phyloP scores from a whole-genome alignment of 2,113 vertebrate species.

The Leiothrix lutea region DNA sequence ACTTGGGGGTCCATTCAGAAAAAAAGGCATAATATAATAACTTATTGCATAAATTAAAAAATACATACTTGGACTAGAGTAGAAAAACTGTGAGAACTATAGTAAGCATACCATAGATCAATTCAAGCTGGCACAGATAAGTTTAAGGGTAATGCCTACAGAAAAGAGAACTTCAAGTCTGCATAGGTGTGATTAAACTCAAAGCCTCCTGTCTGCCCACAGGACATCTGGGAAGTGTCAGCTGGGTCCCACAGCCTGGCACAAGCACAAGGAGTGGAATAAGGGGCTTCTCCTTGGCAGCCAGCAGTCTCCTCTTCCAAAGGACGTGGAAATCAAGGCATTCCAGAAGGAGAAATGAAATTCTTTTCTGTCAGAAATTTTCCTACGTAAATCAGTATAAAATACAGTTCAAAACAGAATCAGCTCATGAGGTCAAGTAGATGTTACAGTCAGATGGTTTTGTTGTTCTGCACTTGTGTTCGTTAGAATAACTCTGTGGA shows the following conservation, averaged over 20 bases:
- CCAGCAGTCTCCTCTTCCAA: not conserved
- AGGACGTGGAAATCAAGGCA: not conserved
- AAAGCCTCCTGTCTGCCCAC: not conserved
- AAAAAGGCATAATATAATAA: not conserved
- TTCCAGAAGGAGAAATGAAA: not conserved
- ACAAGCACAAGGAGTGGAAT: not conserved
- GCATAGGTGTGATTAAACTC: not conserved
- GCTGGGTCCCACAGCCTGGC: not conserved
- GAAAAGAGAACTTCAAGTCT: not conserved
- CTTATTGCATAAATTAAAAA: not conserved
- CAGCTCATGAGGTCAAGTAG: not conserved
- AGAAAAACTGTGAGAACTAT: not conserved
- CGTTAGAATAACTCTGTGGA: not conserved
- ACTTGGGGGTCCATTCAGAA: not conserved
- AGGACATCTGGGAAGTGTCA: not conserved
- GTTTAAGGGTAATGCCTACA: not conserved
- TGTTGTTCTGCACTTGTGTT: not conserved
- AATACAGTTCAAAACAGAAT: not conserved
- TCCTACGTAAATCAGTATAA: not conserved
- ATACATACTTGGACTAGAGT: not conserved
- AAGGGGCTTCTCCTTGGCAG: not conserved
- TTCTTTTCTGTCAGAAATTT: not conserved
- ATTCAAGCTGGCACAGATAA: not conserved
- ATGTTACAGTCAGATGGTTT: not conserved
- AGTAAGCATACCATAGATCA: not conserved